Evolutionary conservation across 2,113 vertebrate species (phyloP).

Genomic region (Pelvicachromis taeniatus): DNA sequence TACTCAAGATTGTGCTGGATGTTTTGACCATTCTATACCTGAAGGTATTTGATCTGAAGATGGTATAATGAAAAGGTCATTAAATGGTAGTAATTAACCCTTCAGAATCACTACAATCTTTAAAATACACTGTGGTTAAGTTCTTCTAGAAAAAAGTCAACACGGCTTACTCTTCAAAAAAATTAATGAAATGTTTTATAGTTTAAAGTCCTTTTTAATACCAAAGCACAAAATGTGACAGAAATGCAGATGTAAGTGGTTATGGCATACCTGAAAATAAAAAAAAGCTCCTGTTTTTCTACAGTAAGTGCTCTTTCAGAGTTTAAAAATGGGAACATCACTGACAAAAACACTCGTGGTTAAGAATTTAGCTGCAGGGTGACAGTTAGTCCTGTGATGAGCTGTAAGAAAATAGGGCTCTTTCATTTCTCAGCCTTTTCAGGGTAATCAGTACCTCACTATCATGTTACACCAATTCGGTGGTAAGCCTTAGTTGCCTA

Average conservation of each 20-base stretch:
- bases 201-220: background rate
- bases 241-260: background rate
- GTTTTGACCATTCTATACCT: background rate
- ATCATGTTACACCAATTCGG: background rate
- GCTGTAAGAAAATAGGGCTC: background rate
- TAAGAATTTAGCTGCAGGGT: background rate
- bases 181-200: background rate
- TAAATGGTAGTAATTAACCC: background rate
- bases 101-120: background rate
- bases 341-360: background rate
- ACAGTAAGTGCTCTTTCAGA: background rate
- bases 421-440: background rate
- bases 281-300: background rate
- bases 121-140: background rate
- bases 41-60: background rate
- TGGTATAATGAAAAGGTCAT: background rate
- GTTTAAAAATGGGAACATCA: background rate
- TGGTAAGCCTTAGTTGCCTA: background rate
- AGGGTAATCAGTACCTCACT: background rate
- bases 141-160: background rate
- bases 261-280: background rate
- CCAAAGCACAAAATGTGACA: background rate
- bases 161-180: rapidly evolving
- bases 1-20: background rate
- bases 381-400: constrained; percentile 17